phyloP scores from a whole-genome alignment of 2,888 invertebrate genomes.

The Amphipyra berbera region DNA sequence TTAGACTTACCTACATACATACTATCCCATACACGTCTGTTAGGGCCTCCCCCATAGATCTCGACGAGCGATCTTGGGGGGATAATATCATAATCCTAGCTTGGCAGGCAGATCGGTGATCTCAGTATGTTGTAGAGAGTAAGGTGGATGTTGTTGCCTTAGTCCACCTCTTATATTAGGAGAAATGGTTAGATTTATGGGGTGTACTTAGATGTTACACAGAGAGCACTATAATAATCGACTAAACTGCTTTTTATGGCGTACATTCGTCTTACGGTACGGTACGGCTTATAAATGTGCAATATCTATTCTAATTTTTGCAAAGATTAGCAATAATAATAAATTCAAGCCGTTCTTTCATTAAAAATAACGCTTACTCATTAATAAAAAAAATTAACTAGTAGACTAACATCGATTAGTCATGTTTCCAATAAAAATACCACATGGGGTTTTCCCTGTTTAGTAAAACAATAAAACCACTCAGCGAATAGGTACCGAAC shows the following conservation, averaged over 20 bases:
- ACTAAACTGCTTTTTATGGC: too few species aligned
- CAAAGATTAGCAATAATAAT: too few species aligned
- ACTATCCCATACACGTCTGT: conserved; percentile 1
- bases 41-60: conserved; percentile 40
- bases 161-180: conserved; percentile 13
- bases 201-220: conserved; percentile 9
- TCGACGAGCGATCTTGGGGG: conserved; percentile 45
- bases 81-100: conserved; percentile 53
- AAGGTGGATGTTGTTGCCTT: conserved; percentile 27
- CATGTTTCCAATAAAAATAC: conserved; percentile 28
- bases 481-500: conserved; percentile 8
- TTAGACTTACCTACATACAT: conserved; percentile 22
- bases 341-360: too few species aligned
- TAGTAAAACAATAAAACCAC: conserved; percentile 15
- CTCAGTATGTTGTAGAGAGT: conserved; percentile 43
- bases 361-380: not conserved
- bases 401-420: conserved; percentile 20
- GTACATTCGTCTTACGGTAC: too few species aligned
- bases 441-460: conserved; percentile 20
- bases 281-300: too few species aligned
- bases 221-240: not conserved
- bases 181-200: conserved; percentile 5
- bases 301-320: too few species aligned
- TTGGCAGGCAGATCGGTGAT: conserved; percentile 55
- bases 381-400: too few species aligned